Conservation (phyloP, 1,140 invertebrate genomes). For the Pristionchus pacificus region DNA sequence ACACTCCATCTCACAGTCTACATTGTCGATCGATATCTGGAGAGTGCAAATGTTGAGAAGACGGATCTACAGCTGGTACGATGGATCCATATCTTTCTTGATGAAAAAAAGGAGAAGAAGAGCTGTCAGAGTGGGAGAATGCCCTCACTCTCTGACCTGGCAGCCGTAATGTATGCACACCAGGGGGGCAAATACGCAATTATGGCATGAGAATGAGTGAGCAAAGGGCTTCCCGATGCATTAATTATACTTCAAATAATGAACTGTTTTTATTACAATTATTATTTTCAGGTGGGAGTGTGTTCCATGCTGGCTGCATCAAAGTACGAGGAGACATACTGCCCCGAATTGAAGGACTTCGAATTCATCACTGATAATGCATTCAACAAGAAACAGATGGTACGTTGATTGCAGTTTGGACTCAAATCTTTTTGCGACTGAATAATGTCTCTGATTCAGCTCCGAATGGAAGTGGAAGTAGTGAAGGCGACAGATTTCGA, state of each 20-base stretch:
- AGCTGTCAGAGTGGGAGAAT: too few species aligned
- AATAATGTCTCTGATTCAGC: not conserved
- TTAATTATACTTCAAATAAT: too few species aligned
- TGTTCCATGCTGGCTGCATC: conserved; percentile 19
- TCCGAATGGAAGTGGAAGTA: conserved; percentile 22
- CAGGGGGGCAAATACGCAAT: too few species aligned
- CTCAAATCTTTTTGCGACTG: not conserved
- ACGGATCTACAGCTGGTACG: conserved; percentile 24
- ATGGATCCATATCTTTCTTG: too few species aligned
- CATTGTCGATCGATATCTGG: conserved; percentile 17
- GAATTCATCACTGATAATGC: conserved; percentile 31
- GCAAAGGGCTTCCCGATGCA: too few species aligned
- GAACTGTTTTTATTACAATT: too few species aligned
- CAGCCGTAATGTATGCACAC: too few species aligned
- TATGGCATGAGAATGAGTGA: too few species aligned
- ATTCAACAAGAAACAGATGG: conserved; percentile 27
- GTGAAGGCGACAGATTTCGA: conserved; percentile 5
- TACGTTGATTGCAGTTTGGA: not conserved
- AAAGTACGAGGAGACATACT: conserved; percentile 29
- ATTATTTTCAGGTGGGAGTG: not conserved
- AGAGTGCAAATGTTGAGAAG: conserved; percentile 10
- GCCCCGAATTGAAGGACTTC: conserved; percentile 28
- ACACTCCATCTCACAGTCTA: conserved; percentile 30
- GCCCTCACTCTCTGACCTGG: too few species aligned
- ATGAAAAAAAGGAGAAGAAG: too few species aligned